phyloP scores from a whole-genome alignment of 2,113 vertebrate species.

The Odontophorus gujanensis region DNA sequence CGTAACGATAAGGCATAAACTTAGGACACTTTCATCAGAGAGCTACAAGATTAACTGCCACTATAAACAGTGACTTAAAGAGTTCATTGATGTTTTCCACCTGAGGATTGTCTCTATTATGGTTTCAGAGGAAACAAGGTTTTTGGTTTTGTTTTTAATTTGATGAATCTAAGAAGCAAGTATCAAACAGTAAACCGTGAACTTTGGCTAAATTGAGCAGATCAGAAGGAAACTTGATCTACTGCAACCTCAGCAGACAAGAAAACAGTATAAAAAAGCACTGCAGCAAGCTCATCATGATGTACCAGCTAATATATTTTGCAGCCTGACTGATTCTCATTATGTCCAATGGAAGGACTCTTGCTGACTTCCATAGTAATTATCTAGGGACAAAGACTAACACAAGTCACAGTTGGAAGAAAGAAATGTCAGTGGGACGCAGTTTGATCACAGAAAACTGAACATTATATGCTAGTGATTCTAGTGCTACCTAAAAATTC shows the following conservation, averaged over 20 bases:
- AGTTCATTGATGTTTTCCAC: not conserved
- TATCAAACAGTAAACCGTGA: not conserved
- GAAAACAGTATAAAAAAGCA: not conserved
- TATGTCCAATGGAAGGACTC: not conserved
- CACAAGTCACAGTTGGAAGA: not conserved
- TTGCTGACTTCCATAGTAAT: not conserved
- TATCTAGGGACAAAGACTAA: not conserved
- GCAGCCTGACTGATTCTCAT: not conserved
- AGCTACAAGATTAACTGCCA: not conserved
- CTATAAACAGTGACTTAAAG: not conserved
- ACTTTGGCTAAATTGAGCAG: not conserved
- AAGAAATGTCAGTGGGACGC: not conserved
- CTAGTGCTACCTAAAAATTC: not conserved
- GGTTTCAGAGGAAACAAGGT: not conserved
- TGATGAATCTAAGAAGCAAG: not conserved
- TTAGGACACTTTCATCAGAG: not conserved
- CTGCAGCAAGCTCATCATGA: not conserved
- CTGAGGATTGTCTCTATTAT: not conserved
- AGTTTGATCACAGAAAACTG: not conserved
- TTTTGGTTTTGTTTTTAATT: not conserved
- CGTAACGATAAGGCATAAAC: not conserved
- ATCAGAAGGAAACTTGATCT: not conserved
- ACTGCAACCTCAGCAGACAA: not conserved
- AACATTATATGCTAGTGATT: not conserved
- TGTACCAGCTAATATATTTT: not conserved